phyloP scores from a whole-genome alignment of 2,888 invertebrate species.

The Callinectes sapidus region DNA sequence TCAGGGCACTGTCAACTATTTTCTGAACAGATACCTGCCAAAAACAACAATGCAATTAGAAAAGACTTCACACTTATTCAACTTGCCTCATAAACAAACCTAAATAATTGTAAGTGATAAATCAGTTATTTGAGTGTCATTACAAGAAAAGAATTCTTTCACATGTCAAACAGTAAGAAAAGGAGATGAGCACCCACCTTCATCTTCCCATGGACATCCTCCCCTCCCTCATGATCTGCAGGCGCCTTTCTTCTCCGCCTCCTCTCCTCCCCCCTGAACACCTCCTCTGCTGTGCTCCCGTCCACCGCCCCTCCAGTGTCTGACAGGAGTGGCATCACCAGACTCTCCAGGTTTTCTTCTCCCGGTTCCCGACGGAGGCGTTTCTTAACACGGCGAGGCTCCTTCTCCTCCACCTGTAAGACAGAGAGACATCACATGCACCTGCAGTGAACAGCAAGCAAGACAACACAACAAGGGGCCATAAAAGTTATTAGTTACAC shows the following conservation, averaged over 20 bases:
- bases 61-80: neutral
- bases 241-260: conserved; percentile 47
- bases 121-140: too few relatives aligned
- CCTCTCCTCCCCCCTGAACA: conserved; percentile 51
- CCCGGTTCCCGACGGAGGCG: conserved; percentile 53
- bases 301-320: conserved; percentile 56
- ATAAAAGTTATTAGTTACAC: neutral
- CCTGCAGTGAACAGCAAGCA: neutral
- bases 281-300: conserved; percentile 49
- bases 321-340: conserved; percentile 58
- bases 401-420: conserved; percentile 63
- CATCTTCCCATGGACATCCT: conserved; percentile 63
- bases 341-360: conserved; percentile 51
- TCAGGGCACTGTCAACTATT: conserved; percentile 71
- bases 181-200: conserved; percentile 38
- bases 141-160: too few relatives aligned
- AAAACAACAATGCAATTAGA: neutral
- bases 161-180: neutral
- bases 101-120: too few relatives aligned
- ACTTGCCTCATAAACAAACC: too few relatives aligned
- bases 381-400: conserved; percentile 58
- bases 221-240: conserved; percentile 54
- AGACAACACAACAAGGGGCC: neutral
- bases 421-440: neutral
- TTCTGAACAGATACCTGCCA: conserved; percentile 69